Evolutionary conservation across 2,113 vertebrate genomes (phyloP).

Genomic region (Bubalus kerabau): DNA sequence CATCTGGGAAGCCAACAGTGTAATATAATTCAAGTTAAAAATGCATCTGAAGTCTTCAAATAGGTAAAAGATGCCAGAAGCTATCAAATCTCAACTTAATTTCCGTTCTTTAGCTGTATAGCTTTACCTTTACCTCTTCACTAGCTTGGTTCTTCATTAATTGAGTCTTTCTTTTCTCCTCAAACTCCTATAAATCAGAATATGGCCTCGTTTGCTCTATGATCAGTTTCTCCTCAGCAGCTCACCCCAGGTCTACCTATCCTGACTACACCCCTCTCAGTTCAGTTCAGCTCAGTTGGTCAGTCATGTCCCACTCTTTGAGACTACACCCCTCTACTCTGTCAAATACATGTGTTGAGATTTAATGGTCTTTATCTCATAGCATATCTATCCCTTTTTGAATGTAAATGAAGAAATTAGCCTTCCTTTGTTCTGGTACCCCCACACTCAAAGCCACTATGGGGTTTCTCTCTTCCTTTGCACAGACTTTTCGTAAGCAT

Average conservation of each 20-base stretch:
- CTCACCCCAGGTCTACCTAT: accelerated
- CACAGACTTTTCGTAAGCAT: not conserved
- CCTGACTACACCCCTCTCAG: accelerated
- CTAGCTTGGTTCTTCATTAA: not conserved
- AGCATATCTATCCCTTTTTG: not conserved
- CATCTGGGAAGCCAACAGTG: not conserved
- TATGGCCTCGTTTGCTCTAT: not conserved
- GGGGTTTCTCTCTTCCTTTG: not conserved
- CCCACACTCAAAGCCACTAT: not conserved
- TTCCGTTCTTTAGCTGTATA: not conserved
- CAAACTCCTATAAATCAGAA: not conserved
- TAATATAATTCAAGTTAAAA: not conserved
- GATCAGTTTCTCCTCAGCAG: not conserved
- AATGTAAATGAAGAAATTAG: not conserved
- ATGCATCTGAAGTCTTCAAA: not conserved
- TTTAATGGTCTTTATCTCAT: not conserved
- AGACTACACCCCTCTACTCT: accelerated
- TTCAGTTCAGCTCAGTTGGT: not conserved
- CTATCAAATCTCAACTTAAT: not conserved
- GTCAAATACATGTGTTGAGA: accelerated
- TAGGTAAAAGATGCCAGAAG: not conserved
- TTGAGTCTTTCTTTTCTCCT: not conserved
- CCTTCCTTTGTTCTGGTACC: not conserved
- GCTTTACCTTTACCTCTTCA: not conserved
- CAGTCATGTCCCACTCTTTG: accelerated